Conservation (phyloP, 2,888 invertebrate genomes). For the Leptinotarsa tumamoca region DNA sequence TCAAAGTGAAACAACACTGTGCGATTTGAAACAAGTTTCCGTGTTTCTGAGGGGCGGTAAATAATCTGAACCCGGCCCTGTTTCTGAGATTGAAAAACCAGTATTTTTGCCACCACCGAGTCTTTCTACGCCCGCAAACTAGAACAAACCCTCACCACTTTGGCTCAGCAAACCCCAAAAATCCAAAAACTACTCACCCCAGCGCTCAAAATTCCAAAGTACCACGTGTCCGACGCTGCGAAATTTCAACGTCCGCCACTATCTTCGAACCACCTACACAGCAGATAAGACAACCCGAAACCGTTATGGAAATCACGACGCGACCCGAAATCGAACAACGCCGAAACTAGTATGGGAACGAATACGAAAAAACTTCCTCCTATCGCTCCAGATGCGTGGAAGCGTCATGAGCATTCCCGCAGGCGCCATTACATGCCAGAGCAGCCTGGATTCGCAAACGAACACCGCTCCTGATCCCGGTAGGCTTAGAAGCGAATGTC, state of each 20-base stretch:
- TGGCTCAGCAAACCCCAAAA: neutral
- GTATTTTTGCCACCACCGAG: no score
- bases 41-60: no score
- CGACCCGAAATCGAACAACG: neutral
- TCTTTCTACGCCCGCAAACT: no score
- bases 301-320: neutral
- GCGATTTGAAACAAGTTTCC: no score
- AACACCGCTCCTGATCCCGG: neutral
- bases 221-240: neutral
- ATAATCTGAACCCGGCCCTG: no score
- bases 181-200: slow-evolving; percentile 11
- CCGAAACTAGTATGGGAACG: slow-evolving; percentile 16
- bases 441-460: neutral
- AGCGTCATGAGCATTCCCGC: neutral
- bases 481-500: slow-evolving; percentile 5
- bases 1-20: no score
- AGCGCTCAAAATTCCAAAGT: neutral
- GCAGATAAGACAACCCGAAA: slow-evolving; percentile 17
- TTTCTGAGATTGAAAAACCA: no score
- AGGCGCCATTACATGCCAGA: neutral
- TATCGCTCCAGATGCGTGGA: slow-evolving; percentile 18
- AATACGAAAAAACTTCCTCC: slow-evolving; percentile 13
- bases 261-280: slow-evolving; percentile 10
- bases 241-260: neutral
- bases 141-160: neutral